Evolutionary conservation across 2,113 vertebrate genomes (phyloP), one percentile per base, ranked within the genome.

Genomic region (Marmota monax): DNA sequence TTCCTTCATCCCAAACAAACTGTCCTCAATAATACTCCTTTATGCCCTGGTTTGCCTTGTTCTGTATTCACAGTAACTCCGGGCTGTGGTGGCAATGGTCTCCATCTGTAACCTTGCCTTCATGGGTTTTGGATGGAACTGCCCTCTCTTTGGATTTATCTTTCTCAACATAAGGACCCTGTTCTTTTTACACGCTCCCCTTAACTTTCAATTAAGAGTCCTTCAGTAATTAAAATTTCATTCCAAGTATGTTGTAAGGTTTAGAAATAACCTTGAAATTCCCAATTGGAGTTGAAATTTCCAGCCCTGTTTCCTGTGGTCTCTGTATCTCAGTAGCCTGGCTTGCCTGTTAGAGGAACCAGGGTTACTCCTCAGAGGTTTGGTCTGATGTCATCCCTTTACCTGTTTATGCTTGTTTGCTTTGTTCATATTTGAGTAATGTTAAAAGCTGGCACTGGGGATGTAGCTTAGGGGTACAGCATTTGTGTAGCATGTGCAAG

Each of bases 261-360:
- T 85, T 89, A 89, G 73, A 95, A 76, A 53, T 70, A 23, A 16
- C 61, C 22, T 51, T 79, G 86, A 58, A 65, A 70, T 88, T 39
- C 45, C 42, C 61, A 53, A 7, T 8, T 16, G 29, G 67, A 29
- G 29, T 17, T 53, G 51, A 88, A 80, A 45, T 39, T 53, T 7
- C 22, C n/a, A 48, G 23, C 84, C 89, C 65, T 16, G 8, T 8
- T 61, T 56, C 4, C 22, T 34, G 25, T 51, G 1, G 14, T 67
- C 17, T 48, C 45, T 39, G 34, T 3, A 9, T 42, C 39, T 25
- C 5, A 0, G 0, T 1, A 34, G 45, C 78, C 14, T 42, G 16
- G 0, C 34, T 37, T 48, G 14, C 37, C 29, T 73, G 17, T 37
- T 25, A 56, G 42, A 56, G 25, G 34, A 82, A 45, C 16, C 22